Evolutionary conservation across 2,888 invertebrate species (phyloP).

Genomic region (Microdon myrmicae): DNA sequence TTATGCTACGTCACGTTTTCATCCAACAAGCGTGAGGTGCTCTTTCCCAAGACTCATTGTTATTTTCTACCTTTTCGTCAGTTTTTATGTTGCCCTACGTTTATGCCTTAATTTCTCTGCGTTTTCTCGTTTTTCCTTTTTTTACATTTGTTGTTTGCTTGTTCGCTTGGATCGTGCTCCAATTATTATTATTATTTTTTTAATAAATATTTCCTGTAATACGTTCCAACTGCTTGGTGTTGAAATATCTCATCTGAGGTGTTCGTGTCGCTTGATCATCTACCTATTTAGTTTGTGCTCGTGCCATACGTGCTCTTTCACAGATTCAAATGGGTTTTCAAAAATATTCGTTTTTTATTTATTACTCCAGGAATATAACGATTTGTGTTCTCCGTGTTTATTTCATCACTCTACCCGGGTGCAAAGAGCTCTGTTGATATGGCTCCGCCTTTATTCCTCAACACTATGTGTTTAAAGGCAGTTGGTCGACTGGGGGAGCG

Average conservation of each 20-base stretch:
- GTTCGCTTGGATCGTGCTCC: slow-evolving; percentile 2
- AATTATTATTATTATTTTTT: slow-evolving; percentile 10
- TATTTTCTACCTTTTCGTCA: too few species aligned
- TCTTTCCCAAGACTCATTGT: slow-evolving; percentile 32
- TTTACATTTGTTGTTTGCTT: background rate
- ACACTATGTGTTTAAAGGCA: too few species aligned
- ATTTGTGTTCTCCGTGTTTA: too few species aligned
- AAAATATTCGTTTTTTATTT: slow-evolving; percentile 10
- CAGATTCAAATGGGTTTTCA: slow-evolving; percentile 46
- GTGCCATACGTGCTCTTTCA: slow-evolving; percentile 34
- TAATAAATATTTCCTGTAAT: background rate
- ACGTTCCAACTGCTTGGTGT: background rate
- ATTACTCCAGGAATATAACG: background rate
- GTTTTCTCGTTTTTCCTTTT: slow-evolving; percentile 8
- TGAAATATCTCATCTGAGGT: slow-evolving; percentile 2
- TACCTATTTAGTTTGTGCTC: slow-evolving; percentile 18
- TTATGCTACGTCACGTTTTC: slow-evolving; percentile 87
- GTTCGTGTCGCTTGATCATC: slow-evolving; percentile 17
- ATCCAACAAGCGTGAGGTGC: slow-evolving; percentile 76
- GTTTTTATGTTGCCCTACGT: too few species aligned
- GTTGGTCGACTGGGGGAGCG: too few species aligned
- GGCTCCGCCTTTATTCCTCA: too few species aligned
- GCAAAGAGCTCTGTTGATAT: too few species aligned
- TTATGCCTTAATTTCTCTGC: slow-evolving; percentile 14
- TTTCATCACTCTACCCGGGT: too few species aligned